A percentile compares a stretch with the other conserved stretches of the same genome.
phyloP scores from a whole-genome alignment of 2,888 invertebrate species.

The Rhopalosiphum nymphaeae region DNA sequence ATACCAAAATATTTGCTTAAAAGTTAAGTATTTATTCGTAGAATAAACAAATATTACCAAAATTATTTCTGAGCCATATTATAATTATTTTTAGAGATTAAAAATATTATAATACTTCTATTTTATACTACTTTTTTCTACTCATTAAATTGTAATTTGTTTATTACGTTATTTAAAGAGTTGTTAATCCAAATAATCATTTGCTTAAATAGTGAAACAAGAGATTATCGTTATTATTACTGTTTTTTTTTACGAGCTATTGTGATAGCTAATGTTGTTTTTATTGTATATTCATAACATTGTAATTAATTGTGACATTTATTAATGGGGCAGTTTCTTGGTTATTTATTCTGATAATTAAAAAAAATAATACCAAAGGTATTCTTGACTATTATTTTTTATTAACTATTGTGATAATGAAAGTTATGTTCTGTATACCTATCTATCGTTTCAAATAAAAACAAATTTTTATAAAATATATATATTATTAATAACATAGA shows the following conservation, averaged over 20 bases:
- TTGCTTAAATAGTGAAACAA: not conserved
- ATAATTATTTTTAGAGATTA: not conserved
- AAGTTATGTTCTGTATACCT: not conserved
- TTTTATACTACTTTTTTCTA: not conserved
- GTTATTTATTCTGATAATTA: not conserved
- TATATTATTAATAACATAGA: not conserved
- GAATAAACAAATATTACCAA: not conserved
- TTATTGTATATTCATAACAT: not conserved
- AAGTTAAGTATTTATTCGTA: not conserved
- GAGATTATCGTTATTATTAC: not conserved
- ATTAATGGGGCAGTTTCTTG: not conserved
- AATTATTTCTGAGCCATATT: not conserved
- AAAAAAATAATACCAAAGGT: not conserved
- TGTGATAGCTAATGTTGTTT: not conserved
- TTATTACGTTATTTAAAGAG: not conserved
- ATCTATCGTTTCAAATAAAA: not conserved
- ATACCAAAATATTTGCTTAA: not conserved
- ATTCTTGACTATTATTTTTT: not conserved
- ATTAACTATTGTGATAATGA: not conserved
- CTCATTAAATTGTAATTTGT: not conserved
- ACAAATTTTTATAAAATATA: not conserved
- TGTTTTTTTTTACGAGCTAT: not conserved
- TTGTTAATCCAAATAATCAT: not conserved
- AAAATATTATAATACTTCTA: not conserved
- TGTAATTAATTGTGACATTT: not conserved